Evolutionary conservation across 1,140 invertebrate species (phyloP).

Genomic region (Agrypnia vestita): DNA sequence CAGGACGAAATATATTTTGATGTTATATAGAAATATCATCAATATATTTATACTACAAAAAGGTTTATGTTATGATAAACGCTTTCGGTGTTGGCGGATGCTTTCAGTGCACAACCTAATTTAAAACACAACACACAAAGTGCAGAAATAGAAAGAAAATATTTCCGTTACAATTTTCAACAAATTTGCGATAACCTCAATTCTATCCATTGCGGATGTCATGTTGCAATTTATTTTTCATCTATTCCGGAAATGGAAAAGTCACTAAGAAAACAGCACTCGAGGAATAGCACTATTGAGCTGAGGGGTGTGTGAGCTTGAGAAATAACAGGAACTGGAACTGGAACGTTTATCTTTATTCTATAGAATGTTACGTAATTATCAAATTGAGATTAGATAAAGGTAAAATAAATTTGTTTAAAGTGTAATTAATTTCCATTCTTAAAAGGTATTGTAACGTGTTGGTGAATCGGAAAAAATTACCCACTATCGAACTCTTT

Average conservation of each 20-base stretch:
- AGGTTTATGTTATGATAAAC: conserved; percentile 5
- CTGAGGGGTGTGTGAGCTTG: neutral
- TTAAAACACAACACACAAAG: neutral
- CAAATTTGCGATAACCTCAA: conserved; percentile 4
- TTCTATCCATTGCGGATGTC: conserved; percentile 17
- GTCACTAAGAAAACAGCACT: conserved; percentile 41
- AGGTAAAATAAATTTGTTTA: too few species aligned
- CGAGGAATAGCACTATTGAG: neutral
- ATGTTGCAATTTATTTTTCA: conserved; percentile 48
- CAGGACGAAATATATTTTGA: too few species aligned
- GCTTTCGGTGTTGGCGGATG: neutral
- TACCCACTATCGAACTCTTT: too few species aligned
- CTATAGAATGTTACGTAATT: too few species aligned
- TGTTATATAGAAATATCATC: neutral
- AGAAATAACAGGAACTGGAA: too few species aligned
- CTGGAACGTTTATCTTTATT: neutral
- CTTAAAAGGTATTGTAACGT: too few species aligned
- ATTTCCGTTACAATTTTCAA: neutral
- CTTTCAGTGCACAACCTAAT: neutral
- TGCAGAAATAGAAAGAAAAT: conserved; percentile 16
- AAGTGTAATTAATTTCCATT: too few species aligned
- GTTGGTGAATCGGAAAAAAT: too few species aligned
- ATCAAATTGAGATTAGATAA: too few species aligned
- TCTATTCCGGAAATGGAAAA: conserved; percentile 47
- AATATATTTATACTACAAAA: neutral